Evolutionary conservation across 2,113 vertebrate genomes (phyloP), one percentile per base, ranked within the genome.

Genomic region (Percina caprodes): DNA sequence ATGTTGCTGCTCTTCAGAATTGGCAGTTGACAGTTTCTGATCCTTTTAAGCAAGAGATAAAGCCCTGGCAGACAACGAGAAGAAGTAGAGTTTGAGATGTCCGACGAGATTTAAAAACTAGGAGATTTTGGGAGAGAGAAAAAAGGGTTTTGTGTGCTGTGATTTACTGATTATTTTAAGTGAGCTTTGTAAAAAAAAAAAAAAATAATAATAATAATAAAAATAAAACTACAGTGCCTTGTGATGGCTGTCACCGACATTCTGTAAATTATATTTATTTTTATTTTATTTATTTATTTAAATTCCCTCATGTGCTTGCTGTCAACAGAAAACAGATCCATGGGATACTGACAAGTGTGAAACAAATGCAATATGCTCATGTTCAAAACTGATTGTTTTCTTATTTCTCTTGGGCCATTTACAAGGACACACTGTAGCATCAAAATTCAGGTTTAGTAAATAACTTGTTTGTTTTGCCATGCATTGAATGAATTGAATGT

Each of bases 21-120:
- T 89, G 87, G 87, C 90, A 87, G 90, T 90, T 91, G 93, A 92
- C 88, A 88, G 90, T 86, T 91, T 91, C 86, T 92, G 89, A 94
- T 93, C 88, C 83, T 85, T 89, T 89, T 87, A 88, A 89, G 86
- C 63, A 83, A 87, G 77, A 92, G 85, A 87, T 90, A 92, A 91
- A 93, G 81, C 85, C 61, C 77, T 80, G 85, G 84, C 87, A 83
- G 84, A 75, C 82, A 82, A 84, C 46, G 39, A 79, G 61, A 74
- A 71, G 74, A 77, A 78, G 78, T 67, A 1, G 62, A 84, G 70
- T 82, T 82, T 69, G 76, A 79, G 65, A 72, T 80, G 86, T 87
- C 87, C 68, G 35, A 8, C 0, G 84, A 86, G 79, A 77, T 84
- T 88, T 82, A 19, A 74, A 87, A 91, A 85, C 61, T 65, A 52